Evolutionary conservation across 2,113 vertebrate genomes (phyloP).

Genomic region (Xiphophorus hellerii): DNA sequence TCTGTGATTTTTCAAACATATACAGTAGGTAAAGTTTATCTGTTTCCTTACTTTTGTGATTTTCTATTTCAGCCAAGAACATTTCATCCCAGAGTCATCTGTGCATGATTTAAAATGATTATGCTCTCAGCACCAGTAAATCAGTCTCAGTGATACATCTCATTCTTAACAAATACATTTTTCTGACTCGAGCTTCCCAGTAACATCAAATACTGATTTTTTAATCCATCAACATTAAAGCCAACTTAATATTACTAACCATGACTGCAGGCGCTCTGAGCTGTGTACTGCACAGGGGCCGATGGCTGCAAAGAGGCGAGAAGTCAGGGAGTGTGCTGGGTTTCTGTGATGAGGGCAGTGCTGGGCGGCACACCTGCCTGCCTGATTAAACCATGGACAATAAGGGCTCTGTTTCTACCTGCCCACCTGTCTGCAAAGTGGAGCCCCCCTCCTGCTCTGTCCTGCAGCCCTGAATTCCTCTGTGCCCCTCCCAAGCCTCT

Average conservation of each 20-base stretch:
- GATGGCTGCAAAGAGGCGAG: slow-evolving; percentile 31
- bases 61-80: slow-evolving; percentile 14
- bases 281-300: slow-evolving; percentile 7
- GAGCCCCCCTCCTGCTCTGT: slow-evolving; percentile 58
- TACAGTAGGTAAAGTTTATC: background rate
- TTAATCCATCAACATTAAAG: slow-evolving; percentile 46
- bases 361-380: slow-evolving; percentile 74
- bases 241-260: slow-evolving; percentile 40
- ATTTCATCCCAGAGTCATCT: slow-evolving; percentile 15
- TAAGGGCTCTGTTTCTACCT: slow-evolving; percentile 69
- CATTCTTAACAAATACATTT: slow-evolving; percentile 28
- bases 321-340: slow-evolving; percentile 47
- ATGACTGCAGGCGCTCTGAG: slow-evolving; percentile 44
- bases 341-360: slow-evolving; percentile 46
- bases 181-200: slow-evolving; percentile 36
- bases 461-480: slow-evolving; percentile 70
- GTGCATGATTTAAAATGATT: slow-evolving; percentile 41
- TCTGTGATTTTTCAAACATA: slow-evolving; percentile 1
- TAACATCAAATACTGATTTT: slow-evolving; percentile 37
- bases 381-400: slow-evolving; percentile 75
- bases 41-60: background rate
- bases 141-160: slow-evolving; percentile 40
- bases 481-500: slow-evolving; percentile 46
- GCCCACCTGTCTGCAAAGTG: slow-evolving; percentile 76
- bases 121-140: slow-evolving; percentile 40